phyloP scores from a whole-genome alignment of 2,888 invertebrate species.

The Drosophila antonietae region DNA sequence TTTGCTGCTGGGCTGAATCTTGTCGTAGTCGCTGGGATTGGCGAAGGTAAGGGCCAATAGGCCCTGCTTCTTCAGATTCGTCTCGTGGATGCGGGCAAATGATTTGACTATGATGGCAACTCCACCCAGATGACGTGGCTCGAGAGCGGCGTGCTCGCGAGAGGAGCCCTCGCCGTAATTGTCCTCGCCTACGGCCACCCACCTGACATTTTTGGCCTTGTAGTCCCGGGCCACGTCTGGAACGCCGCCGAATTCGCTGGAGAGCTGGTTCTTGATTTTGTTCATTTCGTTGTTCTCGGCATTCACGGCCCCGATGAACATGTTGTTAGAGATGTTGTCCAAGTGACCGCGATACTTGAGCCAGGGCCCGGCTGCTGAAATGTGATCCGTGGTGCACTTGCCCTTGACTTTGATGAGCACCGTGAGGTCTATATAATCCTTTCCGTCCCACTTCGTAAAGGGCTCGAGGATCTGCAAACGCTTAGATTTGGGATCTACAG shows the following conservation, averaged over 20 bases:
- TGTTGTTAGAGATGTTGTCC: conserved; percentile 99
- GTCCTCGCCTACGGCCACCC: conserved; percentile 96
- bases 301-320: conserved; percentile 97
- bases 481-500: conserved; percentile 94
- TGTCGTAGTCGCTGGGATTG: conserved; percentile 97
- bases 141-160: conserved; percentile 99
- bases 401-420: conserved; percentile 99
- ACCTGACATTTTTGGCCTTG: conserved; percentile 93
- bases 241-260: conserved; percentile 94
- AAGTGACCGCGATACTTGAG: conserved; percentile 99
- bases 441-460: conserved; percentile 98
- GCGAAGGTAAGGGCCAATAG: conserved; percentile 98
- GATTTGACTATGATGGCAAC: conserved; percentile 99
- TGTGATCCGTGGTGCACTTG: conserved; percentile 99
- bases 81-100: conserved; percentile 99
- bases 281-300: conserved; percentile 95
- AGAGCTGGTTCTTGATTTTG: conserved; percentile 95
- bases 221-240: conserved; percentile 98
- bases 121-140: conserved; percentile 97
- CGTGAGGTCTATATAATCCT: conserved; percentile 94
- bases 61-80: conserved; percentile 99
- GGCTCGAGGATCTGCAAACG: conserved; percentile 96
- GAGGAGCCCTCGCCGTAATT: conserved; percentile 96
- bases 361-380: conserved; percentile 99
- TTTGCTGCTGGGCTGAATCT: conserved; percentile 94